These are phyloP conservation scores for Amphibalanus amphitrite DNA, from an alignment of 1,140 invertebrate genomes.

Conservation along the genomic window DNA sequence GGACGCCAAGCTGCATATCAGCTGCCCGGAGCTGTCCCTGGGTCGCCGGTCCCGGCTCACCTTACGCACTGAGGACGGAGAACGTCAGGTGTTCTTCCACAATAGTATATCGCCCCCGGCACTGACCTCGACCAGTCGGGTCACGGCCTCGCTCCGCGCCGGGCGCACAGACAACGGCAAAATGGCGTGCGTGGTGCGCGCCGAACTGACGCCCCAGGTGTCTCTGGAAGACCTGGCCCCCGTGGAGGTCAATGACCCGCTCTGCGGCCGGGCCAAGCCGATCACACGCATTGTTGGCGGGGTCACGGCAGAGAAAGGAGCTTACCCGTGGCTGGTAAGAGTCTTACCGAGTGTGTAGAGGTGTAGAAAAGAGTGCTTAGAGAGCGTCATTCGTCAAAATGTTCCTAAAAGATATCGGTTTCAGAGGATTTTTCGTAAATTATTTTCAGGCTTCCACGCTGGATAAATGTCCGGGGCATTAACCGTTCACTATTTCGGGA, in stretches of 20 bases:
- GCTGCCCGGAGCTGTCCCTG: background rate
- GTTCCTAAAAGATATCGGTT: no score
- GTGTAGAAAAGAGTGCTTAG: no score
- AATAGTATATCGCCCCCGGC: background rate
- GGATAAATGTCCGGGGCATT: no score
- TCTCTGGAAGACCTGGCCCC: background rate
- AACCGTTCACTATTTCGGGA: no score
- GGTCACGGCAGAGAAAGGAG: background rate
- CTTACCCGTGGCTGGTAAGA: constrained; percentile 9
- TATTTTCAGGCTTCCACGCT: no score
- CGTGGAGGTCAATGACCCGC: background rate
- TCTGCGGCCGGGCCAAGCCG: background rate
- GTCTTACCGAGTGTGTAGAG: no score
- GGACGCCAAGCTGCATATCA: background rate
- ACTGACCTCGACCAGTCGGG: background rate
- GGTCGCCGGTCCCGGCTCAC: background rate
- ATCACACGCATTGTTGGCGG: constrained; percentile 6
- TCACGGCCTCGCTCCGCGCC: background rate
- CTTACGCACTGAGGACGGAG: background rate
- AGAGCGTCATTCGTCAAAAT: no score
- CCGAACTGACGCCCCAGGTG: background rate
- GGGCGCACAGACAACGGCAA: background rate
- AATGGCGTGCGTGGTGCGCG: background rate
- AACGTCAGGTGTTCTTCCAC: background rate
- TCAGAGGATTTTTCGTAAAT: no score